A percentile compares a stretch with the other conserved stretches of the same genome.
Evolutionary conservation across 2,113 vertebrate species (phyloP).

Genomic region (Salminus brasiliensis): DNA sequence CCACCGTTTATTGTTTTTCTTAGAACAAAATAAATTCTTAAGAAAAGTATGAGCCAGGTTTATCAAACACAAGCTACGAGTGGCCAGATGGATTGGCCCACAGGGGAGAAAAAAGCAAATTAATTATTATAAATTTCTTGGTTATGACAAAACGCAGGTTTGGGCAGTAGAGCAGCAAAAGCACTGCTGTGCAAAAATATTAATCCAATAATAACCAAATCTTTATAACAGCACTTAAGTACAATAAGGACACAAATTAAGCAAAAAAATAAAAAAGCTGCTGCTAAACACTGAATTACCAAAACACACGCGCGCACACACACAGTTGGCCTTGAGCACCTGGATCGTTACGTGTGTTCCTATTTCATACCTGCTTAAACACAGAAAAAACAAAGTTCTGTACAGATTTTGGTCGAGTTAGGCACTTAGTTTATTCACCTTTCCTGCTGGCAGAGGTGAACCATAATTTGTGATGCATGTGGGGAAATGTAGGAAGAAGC

Average conservation of each 20-base stretch:
- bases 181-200: slow-evolving; percentile 7
- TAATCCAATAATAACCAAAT: background rate
- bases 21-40: slow-evolving; percentile 53
- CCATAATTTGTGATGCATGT: slow-evolving; percentile 50
- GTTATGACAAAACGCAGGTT: background rate
- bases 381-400: slow-evolving; percentile 49
- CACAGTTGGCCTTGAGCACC: slow-evolving; percentile 14
- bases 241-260: background rate
- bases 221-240: background rate
- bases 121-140: background rate
- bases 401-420: slow-evolving; percentile 68
- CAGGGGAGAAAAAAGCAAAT: background rate
- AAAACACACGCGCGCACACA: background rate
- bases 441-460: slow-evolving; percentile 65
- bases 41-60: slow-evolving; percentile 7
- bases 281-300: background rate
- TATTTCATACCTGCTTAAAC: background rate
- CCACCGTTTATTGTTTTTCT: slow-evolving; percentile 46
- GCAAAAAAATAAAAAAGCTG: background rate
- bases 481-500: slow-evolving; percentile 44
- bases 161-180: background rate
- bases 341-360: background rate
- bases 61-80: background rate
- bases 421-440: slow-evolving; percentile 72
- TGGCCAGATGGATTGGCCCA: background rate